These are phyloP conservation scores for Tipula confusa DNA, from an alignment of 2,888 invertebrate genomes.

Conservation along the genomic window DNA sequence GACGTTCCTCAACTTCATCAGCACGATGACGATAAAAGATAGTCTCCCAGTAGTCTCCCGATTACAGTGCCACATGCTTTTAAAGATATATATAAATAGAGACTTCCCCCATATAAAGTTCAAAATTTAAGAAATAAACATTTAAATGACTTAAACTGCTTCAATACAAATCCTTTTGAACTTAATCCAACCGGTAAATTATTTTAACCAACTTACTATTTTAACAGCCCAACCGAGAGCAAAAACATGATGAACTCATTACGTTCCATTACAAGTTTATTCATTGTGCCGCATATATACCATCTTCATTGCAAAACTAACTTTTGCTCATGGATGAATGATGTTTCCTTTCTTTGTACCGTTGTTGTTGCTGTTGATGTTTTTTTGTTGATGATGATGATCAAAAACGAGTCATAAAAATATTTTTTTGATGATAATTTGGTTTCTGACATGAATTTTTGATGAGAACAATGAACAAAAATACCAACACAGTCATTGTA, in stretches of 20 bases:
- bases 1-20: no score
- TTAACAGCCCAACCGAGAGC: background rate
- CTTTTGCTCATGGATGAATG: background rate
- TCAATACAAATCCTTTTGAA: background rate
- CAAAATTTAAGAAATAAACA: no score
- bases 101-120: no score
- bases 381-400: background rate
- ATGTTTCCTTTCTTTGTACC: no score
- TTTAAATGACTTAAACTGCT: no score
- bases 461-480: background rate
- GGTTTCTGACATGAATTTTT: background rate
- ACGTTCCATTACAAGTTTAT: background rate
- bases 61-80: no score
- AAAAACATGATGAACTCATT: background rate
- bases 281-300: background rate
- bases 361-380: background rate
- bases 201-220: background rate
- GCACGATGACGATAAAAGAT: no score
- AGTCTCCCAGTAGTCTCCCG: no score
- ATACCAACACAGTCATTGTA: background rate
- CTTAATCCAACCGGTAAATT: background rate
- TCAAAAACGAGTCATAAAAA: background rate
- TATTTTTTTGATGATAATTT: background rate
- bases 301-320: background rate
- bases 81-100: no score